A percentile compares a stretch with the other conserved stretches of the same genome.
Conservation (phyloP, 1,140 invertebrate species). For the Lucilia cuprina region DNA sequence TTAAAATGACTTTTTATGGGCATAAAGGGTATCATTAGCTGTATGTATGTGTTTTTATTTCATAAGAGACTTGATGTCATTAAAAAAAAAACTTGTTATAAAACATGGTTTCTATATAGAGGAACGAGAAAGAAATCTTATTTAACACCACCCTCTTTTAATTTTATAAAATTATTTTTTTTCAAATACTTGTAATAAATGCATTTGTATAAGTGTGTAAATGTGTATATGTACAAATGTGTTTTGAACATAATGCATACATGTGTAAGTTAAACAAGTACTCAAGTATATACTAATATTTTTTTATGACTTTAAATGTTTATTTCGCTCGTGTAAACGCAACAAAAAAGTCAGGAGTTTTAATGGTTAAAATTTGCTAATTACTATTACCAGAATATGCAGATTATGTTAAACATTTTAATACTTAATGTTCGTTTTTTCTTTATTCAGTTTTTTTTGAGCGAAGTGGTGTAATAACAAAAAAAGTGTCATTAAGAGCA, state of each 20-base stretch:
- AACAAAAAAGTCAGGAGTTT: neutral
- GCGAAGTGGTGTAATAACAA: neutral
- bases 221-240: neutral
- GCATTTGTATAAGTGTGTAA: neutral
- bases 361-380: slow-evolving; percentile 25
- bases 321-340: neutral
- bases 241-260: neutral
- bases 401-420: slow-evolving; percentile 21
- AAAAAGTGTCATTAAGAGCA: too few relatives aligned
- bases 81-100: slow-evolving; percentile 30
- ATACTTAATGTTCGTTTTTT: neutral
- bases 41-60: neutral
- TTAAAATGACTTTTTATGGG: slow-evolving; percentile 24
- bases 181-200: neutral
- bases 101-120: neutral
- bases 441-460: neutral
- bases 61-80: slow-evolving; percentile 28
- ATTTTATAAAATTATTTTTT: neutral
- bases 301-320: slow-evolving; percentile 13
- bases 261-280: neutral
- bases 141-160: neutral
- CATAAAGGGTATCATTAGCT: slow-evolving; percentile 31
- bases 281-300: neutral
- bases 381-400: slow-evolving; percentile 23
- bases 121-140: neutral